A percentile compares a stretch with the other conserved stretches of the same genome.
Evolutionary conservation across 1,140 invertebrate genomes (phyloP).

Genomic region (Psix sp.): DNA sequence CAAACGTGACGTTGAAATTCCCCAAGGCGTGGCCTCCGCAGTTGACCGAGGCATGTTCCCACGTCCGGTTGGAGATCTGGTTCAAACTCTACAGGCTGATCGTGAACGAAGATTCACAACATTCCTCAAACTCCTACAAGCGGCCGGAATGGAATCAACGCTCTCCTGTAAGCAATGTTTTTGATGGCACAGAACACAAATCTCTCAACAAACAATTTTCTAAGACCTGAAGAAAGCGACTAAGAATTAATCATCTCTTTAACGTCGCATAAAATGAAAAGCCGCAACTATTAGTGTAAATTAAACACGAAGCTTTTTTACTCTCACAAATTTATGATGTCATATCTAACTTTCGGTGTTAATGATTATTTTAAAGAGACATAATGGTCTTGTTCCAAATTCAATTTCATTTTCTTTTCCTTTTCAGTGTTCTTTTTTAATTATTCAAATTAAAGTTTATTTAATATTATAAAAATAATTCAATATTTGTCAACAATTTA

Average conservation of each 20-base stretch:
- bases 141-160: slow-evolving; percentile 84
- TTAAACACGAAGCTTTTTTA: neutral
- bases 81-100: slow-evolving; percentile 89
- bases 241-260: neutral
- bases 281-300: neutral
- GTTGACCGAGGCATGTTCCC: slow-evolving; percentile 93
- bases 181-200: too few species aligned
- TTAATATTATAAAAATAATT: too few species aligned
- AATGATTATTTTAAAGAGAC: too few species aligned
- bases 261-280: slow-evolving; percentile 6
- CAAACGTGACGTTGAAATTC: slow-evolving; percentile 89
- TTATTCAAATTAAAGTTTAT: too few species aligned
- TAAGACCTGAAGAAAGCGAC: slow-evolving; percentile 20
- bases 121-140: slow-evolving; percentile 86
- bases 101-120: slow-evolving; percentile 86
- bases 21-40: slow-evolving; percentile 90
- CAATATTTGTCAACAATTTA: too few species aligned
- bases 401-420: too few species aligned
- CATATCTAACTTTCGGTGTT: too few species aligned
- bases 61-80: slow-evolving; percentile 87
- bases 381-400: too few species aligned
- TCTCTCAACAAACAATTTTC: slow-evolving; percentile 3
- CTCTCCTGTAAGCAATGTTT: slow-evolving; percentile 80
- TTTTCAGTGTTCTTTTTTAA: too few species aligned
- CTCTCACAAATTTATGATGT: neutral